Evolutionary conservation across 30 jellyfish, hydroid and myxozoan genomes (phyloP), one percentile per base, ranked within the genome.

Genomic region (Haliclystus octoradiatus): DNA sequence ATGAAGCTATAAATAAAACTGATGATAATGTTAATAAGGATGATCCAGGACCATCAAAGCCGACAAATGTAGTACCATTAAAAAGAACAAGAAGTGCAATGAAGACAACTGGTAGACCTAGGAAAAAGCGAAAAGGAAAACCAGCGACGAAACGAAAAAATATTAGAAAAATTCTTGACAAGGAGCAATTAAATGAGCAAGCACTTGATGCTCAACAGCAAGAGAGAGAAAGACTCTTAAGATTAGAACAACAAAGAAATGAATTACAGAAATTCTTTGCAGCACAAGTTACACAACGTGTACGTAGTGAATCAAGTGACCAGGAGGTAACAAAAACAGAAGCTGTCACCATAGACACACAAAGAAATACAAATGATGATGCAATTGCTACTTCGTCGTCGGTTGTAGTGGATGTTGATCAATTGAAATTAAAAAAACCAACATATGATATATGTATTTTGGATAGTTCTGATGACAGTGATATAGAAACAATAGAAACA

Each of bases 161-260:
- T 57, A 91, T 91, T 49, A 69, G 95, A 31, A 91, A 82, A 24
- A 75, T 91, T 0, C 62, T 91, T 26, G 77, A 52, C 29, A 68
- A 61, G 19, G 70, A 77, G 1, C 87, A 91, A 60, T 64, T 91
- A 23, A 93, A 81, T 51, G 69, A 78, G 7, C 62, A 65, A 68
- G 83, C 99, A 1, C 73, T 83, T 19, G 90, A 74, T n/a, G 92
- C 93, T 2, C 92, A 93, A 53, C 72, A 77, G 65, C 78, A 72
- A 46, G 99, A 91, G 35, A 82, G 67, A 51, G 95, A 82, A 49
- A 57, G 99, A 2, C 33, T 82, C 50, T 69, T 33, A 28, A 46
- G 99, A 31, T 78, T 82, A 23, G 95, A 85, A 30, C 28, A 34
- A 33, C 95, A 76, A 66, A 70, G 74, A 25, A 62, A 75, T 31